A percentile compares a stretch with the other conserved stretches of the same genome.
phyloP scores from a whole-genome alignment of 2,113 vertebrate genomes.

The Boleophthalmus pectinirostris region DNA sequence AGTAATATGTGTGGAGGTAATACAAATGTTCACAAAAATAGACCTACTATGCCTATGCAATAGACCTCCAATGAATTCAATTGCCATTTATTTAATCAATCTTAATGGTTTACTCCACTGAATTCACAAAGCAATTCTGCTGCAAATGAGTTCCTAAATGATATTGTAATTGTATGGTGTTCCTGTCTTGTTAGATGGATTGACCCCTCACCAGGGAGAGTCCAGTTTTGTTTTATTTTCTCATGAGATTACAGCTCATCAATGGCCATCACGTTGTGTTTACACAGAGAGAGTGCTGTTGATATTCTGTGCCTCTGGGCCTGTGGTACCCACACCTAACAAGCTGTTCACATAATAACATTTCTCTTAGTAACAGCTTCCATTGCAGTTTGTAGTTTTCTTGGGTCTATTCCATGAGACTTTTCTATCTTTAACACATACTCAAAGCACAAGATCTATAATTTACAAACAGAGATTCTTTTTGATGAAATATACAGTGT shows the following conservation, averaged over 20 bases:
- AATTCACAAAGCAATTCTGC: not conserved
- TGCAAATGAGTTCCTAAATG: not conserved
- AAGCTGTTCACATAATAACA: conserved; percentile 23
- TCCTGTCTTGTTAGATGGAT: conserved; percentile 43
- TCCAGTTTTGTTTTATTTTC: conserved; percentile 35
- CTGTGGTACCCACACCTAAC: conserved; percentile 26
- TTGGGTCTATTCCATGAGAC: not conserved
- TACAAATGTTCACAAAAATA: not conserved
- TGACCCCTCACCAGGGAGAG: conserved; percentile 45
- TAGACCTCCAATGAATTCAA: not conserved
- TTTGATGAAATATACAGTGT: conserved; percentile 3
- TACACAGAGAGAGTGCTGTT: conserved; percentile 14
- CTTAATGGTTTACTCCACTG: conserved; percentile 4
- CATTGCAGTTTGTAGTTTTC: not conserved
- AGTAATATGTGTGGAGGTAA: too few species aligned
- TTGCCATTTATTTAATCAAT: not conserved
- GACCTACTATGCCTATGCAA: not conserved
- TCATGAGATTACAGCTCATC: conserved; percentile 39
- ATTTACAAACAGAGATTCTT: not conserved
- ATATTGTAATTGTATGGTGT: not conserved
- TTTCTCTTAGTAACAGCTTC: conserved; percentile 1
- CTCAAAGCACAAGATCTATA: not conserved
- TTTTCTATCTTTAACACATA: not conserved
- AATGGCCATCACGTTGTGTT: conserved; percentile 31
- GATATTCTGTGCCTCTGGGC: conserved; percentile 23